phyloP scores from a whole-genome alignment of 2,888 invertebrate genomes.

The Leuctra nigra region DNA sequence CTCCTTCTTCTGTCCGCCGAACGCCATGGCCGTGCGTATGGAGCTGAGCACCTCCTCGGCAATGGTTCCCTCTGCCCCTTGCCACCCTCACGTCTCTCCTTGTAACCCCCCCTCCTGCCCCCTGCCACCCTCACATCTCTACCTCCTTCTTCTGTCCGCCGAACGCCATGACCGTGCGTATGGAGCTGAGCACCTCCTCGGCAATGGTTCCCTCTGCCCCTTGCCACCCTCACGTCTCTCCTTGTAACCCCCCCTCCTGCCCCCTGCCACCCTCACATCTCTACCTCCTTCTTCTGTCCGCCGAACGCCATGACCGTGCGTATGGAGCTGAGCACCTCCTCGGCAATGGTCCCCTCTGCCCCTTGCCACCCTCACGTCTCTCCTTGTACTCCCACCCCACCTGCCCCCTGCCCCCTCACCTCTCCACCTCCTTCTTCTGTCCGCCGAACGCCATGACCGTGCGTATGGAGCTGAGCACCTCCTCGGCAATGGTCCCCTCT shows the following conservation, averaged over 20 bases:
- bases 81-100: conserved; percentile 54
- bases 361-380: conserved; percentile 52
- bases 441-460: conserved; percentile 77
- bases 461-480: conserved; percentile 63
- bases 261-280: conserved; percentile 57
- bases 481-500: conserved; percentile 71
- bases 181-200: conserved; percentile 66
- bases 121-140: conserved; percentile 52
- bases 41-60: conserved; percentile 72
- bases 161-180: conserved; percentile 72
- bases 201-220: conserved; percentile 70
- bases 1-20: conserved; percentile 68
- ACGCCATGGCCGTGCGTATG: conserved; percentile 70
- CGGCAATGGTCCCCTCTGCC: conserved; percentile 70
- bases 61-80: conserved; percentile 68
- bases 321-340: conserved; percentile 66
- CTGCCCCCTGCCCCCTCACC: conserved; percentile 65
- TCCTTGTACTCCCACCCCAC: conserved; percentile 69
- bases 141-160: conserved; percentile 66
- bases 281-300: conserved; percentile 61
- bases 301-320: conserved; percentile 74
- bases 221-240: conserved; percentile 68
- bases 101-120: conserved; percentile 69
- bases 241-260: conserved; percentile 72
- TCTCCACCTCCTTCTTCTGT: conserved; percentile 56